phyloP scores from a whole-genome alignment of 2,888 invertebrate genomes.

The Phortica okadai region DNA sequence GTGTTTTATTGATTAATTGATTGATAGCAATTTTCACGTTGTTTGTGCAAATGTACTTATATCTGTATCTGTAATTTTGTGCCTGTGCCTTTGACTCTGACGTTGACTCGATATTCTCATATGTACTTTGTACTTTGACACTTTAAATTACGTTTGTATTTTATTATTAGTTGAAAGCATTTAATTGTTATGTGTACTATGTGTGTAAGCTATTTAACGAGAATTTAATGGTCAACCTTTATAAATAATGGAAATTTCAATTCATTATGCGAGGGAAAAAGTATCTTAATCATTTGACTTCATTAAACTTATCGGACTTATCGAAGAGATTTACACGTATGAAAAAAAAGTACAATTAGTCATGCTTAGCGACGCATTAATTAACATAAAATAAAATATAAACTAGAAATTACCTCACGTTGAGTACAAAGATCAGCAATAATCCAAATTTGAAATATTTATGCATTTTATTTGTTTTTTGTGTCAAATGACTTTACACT shows the following conservation, averaged over 20 bases:
- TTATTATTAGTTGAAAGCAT: not conserved
- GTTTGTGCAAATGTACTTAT: not conserved
- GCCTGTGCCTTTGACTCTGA: not conserved
- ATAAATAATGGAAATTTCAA: not conserved
- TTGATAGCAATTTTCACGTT: slow-evolving; percentile 1
- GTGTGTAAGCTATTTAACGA: not conserved
- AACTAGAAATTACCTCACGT: slow-evolving; percentile 67
- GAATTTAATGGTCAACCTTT: not conserved
- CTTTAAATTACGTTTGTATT: not conserved
- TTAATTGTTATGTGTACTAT: not conserved
- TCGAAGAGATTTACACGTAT: not conserved
- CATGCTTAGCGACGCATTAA: not conserved
- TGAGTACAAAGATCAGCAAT: slow-evolving; percentile 73
- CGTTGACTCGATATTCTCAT: not conserved
- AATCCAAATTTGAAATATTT: slow-evolving; percentile 75
- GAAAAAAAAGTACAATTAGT: not conserved
- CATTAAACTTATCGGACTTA: not conserved
- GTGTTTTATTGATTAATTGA: slow-evolving; percentile 9
- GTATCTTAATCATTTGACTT: not conserved
- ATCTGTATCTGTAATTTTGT: not conserved
- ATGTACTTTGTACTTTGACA: slow-evolving; percentile 28
- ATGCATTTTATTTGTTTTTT: slow-evolving; percentile 63
- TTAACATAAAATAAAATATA: not conserved
- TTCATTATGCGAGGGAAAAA: not conserved
- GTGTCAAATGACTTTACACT: no score